Evolutionary conservation across 1,140 invertebrate species (phyloP), one percentile per base, ranked within the genome.

Genomic region (Callitettix versicolor): DNA sequence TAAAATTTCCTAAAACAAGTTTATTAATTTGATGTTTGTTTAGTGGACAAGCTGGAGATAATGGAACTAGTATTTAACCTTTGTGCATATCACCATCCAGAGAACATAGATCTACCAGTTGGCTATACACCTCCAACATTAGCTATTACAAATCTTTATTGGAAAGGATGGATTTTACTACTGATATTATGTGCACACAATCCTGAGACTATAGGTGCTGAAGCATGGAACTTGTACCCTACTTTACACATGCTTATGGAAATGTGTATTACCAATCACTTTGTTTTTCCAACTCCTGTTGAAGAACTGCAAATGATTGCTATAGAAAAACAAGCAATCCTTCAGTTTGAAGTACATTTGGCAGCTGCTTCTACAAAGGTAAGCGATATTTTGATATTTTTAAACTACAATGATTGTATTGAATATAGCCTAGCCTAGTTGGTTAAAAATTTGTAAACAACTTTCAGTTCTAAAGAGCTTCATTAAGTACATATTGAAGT

Each of bases 221-320:
- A 84, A 44, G 90, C 84, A 21, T 96, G 92, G 85, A 81, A 86
- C 63, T 84, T 84, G 58, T 97, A 95, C 74, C 91, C 93, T n/a
- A 96, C 88, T 44, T 75, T 98, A 47, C 79, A 88, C 62, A 84
- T 83, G 56, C 75, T 98, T 40, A 96, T 97, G 78, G 93, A 98
- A 76, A 95, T 95, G 85, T 94, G 91, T 63, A 97, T 98, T 63
- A 98, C 94, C 6, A 94, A 91, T 63, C 78, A 85, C 66, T 89
- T 86, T 65, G 74, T 76, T 14, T 90, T 85, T 66, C 86, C 86
- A 15, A 85, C 86, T n/a, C 75, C 77, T 61, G 75, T 68, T 1
- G 76, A 80, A 58, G 85, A 87, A 67, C 67, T 81, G 21, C 82
- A 89, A 70, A 75, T 86, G 15, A 70, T 79, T 18, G 76, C 79